Evolutionary conservation across 2,113 vertebrate genomes (phyloP).

Genomic region (Agapornis roseicollis): DNA sequence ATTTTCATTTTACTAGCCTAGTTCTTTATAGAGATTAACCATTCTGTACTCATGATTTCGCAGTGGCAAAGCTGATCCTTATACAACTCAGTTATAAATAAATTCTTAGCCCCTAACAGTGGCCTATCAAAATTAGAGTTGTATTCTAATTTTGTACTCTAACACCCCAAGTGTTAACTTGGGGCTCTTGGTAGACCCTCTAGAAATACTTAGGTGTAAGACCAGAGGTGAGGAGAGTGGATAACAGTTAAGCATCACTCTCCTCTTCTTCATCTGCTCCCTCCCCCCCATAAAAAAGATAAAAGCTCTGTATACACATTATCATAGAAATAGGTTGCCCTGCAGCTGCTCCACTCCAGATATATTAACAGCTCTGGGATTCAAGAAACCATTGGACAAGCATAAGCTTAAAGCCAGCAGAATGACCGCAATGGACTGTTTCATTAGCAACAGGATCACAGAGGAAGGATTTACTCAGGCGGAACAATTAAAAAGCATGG

Average conservation of each 20-base stretch:
- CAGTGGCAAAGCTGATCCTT: background rate
- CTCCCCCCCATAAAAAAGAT: background rate
- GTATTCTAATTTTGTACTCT: background rate
- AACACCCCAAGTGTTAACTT: too few species aligned
- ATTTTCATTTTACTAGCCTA: background rate
- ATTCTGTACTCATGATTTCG: background rate
- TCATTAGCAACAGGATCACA: slow-evolving; percentile 60
- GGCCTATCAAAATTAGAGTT: background rate
- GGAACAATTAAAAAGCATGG: slow-evolving; percentile 59
- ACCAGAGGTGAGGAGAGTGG: background rate
- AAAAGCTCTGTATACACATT: slow-evolving; percentile 46
- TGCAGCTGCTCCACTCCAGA: slow-evolving; percentile 56
- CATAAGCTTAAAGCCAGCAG: slow-evolving; percentile 49
- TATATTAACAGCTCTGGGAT: slow-evolving; percentile 61
- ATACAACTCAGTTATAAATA: background rate
- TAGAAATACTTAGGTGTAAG: slow-evolving; percentile 2
- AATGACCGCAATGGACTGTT: slow-evolving; percentile 51
- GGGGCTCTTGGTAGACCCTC: background rate
- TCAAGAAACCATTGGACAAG: slow-evolving; percentile 54
- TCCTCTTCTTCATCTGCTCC: background rate
- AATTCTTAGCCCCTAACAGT: background rate
- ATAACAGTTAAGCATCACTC: background rate
- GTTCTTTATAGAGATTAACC: background rate
- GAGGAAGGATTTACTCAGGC: slow-evolving; percentile 45
- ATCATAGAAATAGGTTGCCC: slow-evolving; percentile 63